Evolutionary conservation across 1,140 invertebrate genomes (phyloP).

Genomic region (Nephila pilipes): DNA sequence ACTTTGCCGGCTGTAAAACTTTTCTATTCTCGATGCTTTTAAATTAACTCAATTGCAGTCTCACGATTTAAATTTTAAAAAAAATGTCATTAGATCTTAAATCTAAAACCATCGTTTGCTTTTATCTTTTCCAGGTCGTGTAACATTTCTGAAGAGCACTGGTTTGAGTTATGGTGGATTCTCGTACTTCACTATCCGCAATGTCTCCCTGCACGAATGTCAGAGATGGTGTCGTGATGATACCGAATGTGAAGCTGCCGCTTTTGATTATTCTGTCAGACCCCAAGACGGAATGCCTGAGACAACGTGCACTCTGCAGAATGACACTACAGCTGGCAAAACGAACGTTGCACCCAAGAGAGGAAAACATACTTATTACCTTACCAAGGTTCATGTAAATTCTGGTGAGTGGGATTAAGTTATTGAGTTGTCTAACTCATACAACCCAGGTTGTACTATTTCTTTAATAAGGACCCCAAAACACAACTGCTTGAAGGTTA

Average conservation of each 20-base stretch:
- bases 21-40: no score
- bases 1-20: no score
- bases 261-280: constrained; percentile 95
- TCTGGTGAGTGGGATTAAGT: constrained; percentile 84
- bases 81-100: not conserved
- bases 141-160: constrained; percentile 95
- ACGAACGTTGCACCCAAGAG: constrained; percentile 88
- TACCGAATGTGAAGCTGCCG: constrained; percentile 92
- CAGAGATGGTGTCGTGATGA: constrained; percentile 96
- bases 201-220: constrained; percentile 95
- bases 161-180: constrained; percentile 94
- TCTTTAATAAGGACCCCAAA: no score
- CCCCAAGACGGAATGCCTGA: constrained; percentile 94
- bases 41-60: no score
- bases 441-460: no score
- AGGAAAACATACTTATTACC: constrained; percentile 95
- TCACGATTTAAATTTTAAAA: no score
- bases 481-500: no score
- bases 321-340: constrained; percentile 90
- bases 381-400: constrained; percentile 94
- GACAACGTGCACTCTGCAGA: constrained; percentile 94
- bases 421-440: no score
- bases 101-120: not conserved
- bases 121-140: constrained; percentile 81
- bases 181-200: constrained; percentile 95